phyloP scores from a whole-genome alignment of 2,888 invertebrate species.

The Caenorhabditis wallacei region DNA sequence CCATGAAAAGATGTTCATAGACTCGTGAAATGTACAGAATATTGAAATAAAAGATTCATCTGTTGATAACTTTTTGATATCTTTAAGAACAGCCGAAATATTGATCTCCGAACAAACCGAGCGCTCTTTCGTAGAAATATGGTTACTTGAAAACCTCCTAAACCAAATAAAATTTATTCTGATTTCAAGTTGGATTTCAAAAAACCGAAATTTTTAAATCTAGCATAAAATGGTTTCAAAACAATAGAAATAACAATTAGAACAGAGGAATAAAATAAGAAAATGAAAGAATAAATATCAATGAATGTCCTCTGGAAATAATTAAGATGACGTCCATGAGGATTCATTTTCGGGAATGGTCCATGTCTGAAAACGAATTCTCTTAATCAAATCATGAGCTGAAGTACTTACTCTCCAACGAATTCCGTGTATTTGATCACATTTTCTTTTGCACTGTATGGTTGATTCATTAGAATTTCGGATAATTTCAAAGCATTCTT shows the following conservation, averaged over 20 bases:
- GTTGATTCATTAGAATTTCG: constrained; percentile 42
- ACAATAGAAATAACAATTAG: neutral
- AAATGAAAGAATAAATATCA: constrained; percentile 45
- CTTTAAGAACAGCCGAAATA: too few relatives aligned
- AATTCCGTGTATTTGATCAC: constrained; percentile 54
- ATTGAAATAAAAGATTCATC: too few relatives aligned
- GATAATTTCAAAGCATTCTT: constrained; percentile 44
- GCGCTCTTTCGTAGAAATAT: too few relatives aligned
- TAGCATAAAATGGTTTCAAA: neutral
- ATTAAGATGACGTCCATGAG: constrained; percentile 51
- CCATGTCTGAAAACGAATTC: constrained; percentile 45
- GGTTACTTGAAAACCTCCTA: too few relatives aligned
- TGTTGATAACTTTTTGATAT: too few relatives aligned
- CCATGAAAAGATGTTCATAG: too few relatives aligned
- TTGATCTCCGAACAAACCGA: too few relatives aligned
- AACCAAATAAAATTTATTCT: too few relatives aligned
- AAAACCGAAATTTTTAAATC: too few relatives aligned
- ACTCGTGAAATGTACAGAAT: too few relatives aligned
- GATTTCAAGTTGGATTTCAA: too few relatives aligned
- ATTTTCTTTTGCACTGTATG: constrained; percentile 46
- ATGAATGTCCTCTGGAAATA: constrained; percentile 56
- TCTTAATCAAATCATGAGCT: too few relatives aligned
- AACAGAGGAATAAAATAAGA: neutral
- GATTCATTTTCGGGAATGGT: constrained; percentile 60
- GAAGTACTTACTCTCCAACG: constrained; percentile 46